Evolutionary conservation across 2,888 invertebrate species (phyloP).

Genomic region (Apamea sordens): DNA sequence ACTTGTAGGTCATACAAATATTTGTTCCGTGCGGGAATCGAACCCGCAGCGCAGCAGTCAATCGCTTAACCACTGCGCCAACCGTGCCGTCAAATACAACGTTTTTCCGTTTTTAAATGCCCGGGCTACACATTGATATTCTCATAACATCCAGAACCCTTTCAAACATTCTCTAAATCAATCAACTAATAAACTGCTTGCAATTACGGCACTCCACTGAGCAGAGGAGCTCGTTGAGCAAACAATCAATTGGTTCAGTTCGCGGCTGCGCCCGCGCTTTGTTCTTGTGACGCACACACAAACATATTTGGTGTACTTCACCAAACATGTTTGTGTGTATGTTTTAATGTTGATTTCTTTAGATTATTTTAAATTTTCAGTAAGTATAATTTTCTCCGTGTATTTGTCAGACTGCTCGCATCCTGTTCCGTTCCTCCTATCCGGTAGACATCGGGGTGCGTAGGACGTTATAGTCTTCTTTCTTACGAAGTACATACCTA

Average conservation of each 20-base stretch:
- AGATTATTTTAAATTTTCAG: too few relatives aligned
- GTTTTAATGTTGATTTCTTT: background rate
- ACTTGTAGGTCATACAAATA: too few relatives aligned
- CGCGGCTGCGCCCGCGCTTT: conserved; percentile 30
- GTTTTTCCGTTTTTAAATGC: background rate
- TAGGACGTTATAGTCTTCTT: background rate
- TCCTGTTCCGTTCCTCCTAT: too few relatives aligned
- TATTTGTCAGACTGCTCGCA: background rate
- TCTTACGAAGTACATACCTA: background rate
- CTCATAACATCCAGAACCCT: background rate
- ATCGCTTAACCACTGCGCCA: too few relatives aligned
- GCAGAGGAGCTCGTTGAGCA: conserved; percentile 29
- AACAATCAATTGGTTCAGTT: conserved; percentile 47
- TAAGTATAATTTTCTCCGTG: too few relatives aligned
- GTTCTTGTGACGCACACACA: background rate
- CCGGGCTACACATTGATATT: background rate
- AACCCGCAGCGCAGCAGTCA: too few relatives aligned
- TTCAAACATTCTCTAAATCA: conserved; percentile 3
- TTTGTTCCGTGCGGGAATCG: too few relatives aligned
- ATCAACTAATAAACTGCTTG: conserved; percentile 20
- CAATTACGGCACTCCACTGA: conserved; percentile 26
- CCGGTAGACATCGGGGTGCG: background rate
- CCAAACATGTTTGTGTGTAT: too few relatives aligned
- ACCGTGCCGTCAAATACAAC: too few relatives aligned
- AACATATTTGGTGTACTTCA: background rate